phyloP scores from a whole-genome alignment of 2,888 invertebrate species.

The Phortica okadai region DNA sequence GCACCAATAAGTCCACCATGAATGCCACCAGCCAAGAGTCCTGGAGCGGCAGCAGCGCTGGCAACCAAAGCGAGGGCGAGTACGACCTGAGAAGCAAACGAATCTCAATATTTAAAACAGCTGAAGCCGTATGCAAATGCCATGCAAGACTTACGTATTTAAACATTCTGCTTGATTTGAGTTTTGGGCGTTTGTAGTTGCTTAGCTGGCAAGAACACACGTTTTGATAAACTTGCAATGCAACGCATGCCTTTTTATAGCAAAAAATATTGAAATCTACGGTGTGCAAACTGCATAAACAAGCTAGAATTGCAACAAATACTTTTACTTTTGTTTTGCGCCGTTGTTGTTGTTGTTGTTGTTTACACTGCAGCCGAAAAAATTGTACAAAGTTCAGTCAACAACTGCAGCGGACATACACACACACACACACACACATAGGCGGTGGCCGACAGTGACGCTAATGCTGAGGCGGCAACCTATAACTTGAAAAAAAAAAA shows the following conservation, averaged over 20 bases:
- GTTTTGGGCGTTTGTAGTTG: constrained; percentile 36
- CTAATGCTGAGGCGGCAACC: not conserved
- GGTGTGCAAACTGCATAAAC: constrained; percentile 46
- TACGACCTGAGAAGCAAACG: constrained; percentile 55
- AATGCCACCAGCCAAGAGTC: constrained; percentile 62
- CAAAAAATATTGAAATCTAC: constrained; percentile 37
- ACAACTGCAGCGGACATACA: not conserved
- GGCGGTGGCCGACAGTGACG: not conserved
- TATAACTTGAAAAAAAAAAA: not conserved
- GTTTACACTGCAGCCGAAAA: constrained; percentile 7
- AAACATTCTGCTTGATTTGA: constrained; percentile 60
- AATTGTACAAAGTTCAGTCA: not conserved
- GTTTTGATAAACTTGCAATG: constrained; percentile 57
- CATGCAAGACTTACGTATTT: constrained; percentile 65
- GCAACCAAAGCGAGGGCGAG: constrained; percentile 67
- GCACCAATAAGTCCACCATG: constrained; percentile 42
- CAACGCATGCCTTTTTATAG: constrained; percentile 63
- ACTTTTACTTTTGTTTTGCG: constrained; percentile 64
- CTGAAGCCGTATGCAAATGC: not conserved
- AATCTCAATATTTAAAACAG: not conserved
- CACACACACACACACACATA: not conserved
- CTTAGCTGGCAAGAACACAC: constrained; percentile 61
- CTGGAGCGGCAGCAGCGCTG: constrained; percentile 72
- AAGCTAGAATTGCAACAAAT: constrained; percentile 33
- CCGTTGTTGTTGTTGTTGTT: constrained; percentile 4